Conservation (phyloP, 2,113 vertebrate genomes). For the Connochaetes taurinus region DNA sequence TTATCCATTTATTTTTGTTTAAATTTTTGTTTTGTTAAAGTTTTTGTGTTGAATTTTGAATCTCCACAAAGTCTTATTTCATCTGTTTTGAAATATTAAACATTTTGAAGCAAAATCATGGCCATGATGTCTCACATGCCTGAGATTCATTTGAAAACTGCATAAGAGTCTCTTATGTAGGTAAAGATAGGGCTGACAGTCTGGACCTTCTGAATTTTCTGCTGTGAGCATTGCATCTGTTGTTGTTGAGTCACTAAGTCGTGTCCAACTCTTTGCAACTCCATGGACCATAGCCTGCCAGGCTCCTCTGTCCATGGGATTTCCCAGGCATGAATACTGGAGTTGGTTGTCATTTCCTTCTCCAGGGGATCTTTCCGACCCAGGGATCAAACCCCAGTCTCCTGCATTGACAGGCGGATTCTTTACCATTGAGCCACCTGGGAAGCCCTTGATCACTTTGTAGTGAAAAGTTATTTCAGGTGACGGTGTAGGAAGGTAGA, state of each 20-base stretch:
- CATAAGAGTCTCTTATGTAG: background rate
- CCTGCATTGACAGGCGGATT: background rate
- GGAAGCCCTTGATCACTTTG: background rate
- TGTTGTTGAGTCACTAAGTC: background rate
- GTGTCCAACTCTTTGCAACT: background rate
- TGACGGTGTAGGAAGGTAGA: background rate
- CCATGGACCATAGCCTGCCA: background rate
- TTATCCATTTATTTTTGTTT: background rate
- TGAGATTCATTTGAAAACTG: background rate
- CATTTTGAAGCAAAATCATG: background rate
- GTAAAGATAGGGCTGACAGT: background rate
- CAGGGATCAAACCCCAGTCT: background rate
- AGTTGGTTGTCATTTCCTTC: background rate
- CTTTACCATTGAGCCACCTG: background rate
- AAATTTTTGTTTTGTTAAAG: background rate
- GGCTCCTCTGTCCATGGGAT: background rate
- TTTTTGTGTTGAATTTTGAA: constrained; percentile 20
- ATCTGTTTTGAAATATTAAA: constrained; percentile 3
- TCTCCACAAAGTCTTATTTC: background rate
- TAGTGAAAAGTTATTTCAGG: constrained; percentile 24
- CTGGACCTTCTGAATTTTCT: background rate
- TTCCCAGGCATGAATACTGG: background rate
- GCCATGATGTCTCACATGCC: background rate
- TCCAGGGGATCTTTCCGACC: background rate
- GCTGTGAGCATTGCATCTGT: background rate